Base-by-base conservation (phyloP, 2,797 vertebrate species). In the Hipposideros larvatus region DNA sequence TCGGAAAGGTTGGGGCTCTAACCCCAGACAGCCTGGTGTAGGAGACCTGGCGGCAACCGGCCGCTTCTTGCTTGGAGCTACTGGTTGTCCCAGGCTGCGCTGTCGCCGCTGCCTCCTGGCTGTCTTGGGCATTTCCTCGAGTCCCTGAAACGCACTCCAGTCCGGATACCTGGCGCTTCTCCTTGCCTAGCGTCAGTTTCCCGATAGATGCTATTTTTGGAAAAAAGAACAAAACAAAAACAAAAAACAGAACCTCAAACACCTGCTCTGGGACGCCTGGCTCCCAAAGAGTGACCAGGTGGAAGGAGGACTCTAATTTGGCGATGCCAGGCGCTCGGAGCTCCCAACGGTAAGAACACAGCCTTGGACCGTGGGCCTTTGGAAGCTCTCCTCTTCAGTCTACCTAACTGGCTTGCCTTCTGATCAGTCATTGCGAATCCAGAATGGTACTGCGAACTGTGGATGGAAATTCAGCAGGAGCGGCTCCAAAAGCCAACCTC, bases 1-100 rank as follows among this genome's bases (percentile, higher is more conserved):
- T 31, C 68, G 87, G 75, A 43, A 65, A 86, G 73, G 26, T 37
- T 16, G 0, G 6, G 61, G 71, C 18, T 53, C 26, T 3, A 2
- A 26, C 26, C 24, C 24, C 3, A 24, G 31, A 46, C 66, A 9
- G 48, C 57, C 71, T 1, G 16, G 11, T 6, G 51, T 43, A 1
- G 9, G 46, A 57, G 82, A 70, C 53, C 71, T 1, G 66, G 37
- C 41, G 28, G 68, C 59, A 6, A 31, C 8, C 7, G 0, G 77
- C 43, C 1, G 26, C 88, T 94, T 79, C 66, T 65, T 3, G 4
- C 41, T 34, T 18, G 0, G 31, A 1, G 53, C 79, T 34, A 59
- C 84, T 18, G 16, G 55, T 43, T 0, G 86, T 91, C 31, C 95
- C 93, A 79, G 79, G 55, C 70, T 57, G 87, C 43, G 53, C 90